Evolutionary conservation across 2,888 invertebrate genomes (phyloP).

Genomic region (Hydriomena furcata): DNA sequence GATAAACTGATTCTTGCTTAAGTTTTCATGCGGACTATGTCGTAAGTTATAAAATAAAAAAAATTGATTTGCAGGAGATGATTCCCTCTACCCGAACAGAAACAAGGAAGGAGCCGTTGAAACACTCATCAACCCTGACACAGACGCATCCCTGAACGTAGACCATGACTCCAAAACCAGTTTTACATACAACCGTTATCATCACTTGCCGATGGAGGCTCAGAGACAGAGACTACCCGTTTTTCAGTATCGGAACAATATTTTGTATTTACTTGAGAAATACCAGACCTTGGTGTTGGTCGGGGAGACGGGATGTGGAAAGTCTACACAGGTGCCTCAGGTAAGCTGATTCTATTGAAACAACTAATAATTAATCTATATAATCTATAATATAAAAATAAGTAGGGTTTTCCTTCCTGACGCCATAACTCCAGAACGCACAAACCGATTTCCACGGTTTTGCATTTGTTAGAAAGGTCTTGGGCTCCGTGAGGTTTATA

Average conservation of each 20-base stretch:
- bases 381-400: no score
- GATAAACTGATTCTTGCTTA: no score
- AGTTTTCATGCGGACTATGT: no score
- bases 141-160: slow-evolving; percentile 66
- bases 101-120: slow-evolving; percentile 70
- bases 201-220: slow-evolving; percentile 91
- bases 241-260: slow-evolving; percentile 92
- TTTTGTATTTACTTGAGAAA: slow-evolving; percentile 93
- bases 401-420: no score
- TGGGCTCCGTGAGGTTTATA: no score
- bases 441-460: no score
- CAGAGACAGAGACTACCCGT: slow-evolving; percentile 95
- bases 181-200: slow-evolving; percentile 93
- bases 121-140: slow-evolving; percentile 65
- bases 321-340: slow-evolving; percentile 98
- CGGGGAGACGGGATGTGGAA: slow-evolving; percentile 98
- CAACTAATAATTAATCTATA: no score
- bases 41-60: no score
- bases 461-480: no score
- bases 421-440: no score
- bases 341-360: slow-evolving; percentile 84
- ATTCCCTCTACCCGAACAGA: slow-evolving; percentile 62
- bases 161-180: slow-evolving; percentile 85
- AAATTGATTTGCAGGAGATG: no score
- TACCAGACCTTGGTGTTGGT: slow-evolving; percentile 94